These are phyloP conservation scores for Crypturellus tataupa DNA, from an alignment of 2,797 vertebrate species.

Conservation along the genomic window DNA sequence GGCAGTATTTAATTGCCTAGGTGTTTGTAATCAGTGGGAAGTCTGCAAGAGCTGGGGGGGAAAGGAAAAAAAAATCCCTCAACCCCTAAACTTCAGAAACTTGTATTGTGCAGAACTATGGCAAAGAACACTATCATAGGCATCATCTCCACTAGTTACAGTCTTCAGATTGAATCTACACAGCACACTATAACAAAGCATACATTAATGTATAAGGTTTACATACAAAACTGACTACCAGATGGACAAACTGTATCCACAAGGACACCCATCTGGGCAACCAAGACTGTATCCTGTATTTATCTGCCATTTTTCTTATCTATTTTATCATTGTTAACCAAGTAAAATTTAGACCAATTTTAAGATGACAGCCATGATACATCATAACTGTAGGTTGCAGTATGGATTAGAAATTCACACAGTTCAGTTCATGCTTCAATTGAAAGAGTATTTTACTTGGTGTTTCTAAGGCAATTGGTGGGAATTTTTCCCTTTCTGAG, in stretches of 20 bases:
- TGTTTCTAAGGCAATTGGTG: not conserved
- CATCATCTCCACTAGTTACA: not conserved
- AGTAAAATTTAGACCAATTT: not conserved
- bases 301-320: not conserved
- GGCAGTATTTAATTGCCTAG: not conserved
- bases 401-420: not conserved
- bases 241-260: not conserved
- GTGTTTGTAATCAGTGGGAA: not conserved
- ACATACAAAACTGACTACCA: not conserved
- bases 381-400: not conserved
- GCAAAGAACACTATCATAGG: not conserved
- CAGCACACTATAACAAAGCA: not conserved
- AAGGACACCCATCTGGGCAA: not conserved
- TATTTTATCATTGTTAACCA: not conserved
- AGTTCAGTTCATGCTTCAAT: not conserved
- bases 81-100: not conserved
- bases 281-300: not conserved
- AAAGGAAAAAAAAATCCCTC: not conserved
- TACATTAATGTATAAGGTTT: not conserved
- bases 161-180: not conserved
- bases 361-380: not conserved
- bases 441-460: not conserved
- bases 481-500: not conserved
- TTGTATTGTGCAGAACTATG: not conserved
- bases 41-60: not conserved